Conservation (phyloP, 37 sponge, comb jelly and placozoan genomes). For the Petrosia ficiformis region DNA sequence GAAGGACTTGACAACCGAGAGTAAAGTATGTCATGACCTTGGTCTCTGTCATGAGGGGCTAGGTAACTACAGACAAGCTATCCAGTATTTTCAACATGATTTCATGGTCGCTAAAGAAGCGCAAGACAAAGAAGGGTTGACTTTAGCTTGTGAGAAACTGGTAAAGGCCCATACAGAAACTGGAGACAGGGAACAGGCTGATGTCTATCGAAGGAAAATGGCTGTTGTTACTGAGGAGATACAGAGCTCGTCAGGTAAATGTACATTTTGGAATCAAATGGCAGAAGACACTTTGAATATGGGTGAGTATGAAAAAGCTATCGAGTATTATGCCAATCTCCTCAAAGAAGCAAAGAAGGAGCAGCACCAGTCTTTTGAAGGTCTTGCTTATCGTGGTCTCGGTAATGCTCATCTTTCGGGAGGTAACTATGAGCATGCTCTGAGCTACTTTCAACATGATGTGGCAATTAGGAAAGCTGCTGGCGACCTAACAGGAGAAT, state of each 20-base stretch:
- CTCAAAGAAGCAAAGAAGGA: constrained; percentile 82
- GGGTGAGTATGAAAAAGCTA: constrained; percentile 69
- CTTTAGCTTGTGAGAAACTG: constrained; percentile 77
- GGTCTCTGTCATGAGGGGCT: constrained; percentile 80
- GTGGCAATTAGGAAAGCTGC: constrained; percentile 55
- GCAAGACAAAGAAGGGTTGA: constrained; percentile 83
- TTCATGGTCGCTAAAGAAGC: constrained; percentile 81
- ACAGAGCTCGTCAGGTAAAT: constrained; percentile 66
- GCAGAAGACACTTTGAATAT: constrained; percentile 71
- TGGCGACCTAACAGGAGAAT: constrained; percentile 63
- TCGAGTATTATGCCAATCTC: constrained; percentile 77
- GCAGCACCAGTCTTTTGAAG: constrained; percentile 83
- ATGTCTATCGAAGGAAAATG: constrained; percentile 70
- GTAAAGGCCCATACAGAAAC: constrained; percentile 58
- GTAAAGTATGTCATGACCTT: constrained; percentile 77
- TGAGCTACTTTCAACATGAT: constrained; percentile 76
- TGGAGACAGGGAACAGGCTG: constrained; percentile 82
- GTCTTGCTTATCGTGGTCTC: constrained; percentile 77
- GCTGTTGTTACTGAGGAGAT: constrained; percentile 68
- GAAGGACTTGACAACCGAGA: constrained; percentile 61
- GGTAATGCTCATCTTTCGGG: constrained; percentile 66
- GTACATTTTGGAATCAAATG: constrained; percentile 77
- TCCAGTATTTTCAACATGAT: constrained; percentile 80
- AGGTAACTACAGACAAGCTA: constrained; percentile 80
- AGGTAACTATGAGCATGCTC: constrained; percentile 76